These are phyloP conservation scores for Falco biarmicus DNA, from an alignment of 2,797 vertebrate species.

Conservation along the genomic window DNA sequence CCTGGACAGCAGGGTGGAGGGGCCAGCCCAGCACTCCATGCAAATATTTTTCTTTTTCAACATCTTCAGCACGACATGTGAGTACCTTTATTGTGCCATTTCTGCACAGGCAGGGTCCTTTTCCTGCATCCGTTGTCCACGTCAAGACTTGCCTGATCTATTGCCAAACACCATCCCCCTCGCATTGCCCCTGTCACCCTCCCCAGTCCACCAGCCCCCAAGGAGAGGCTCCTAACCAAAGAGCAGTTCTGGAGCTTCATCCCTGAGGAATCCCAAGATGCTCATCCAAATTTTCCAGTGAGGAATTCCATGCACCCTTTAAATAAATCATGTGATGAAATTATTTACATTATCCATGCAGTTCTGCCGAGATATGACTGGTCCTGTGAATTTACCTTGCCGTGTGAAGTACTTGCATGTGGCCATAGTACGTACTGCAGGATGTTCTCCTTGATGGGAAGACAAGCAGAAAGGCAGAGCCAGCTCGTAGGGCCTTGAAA, in stretches of 20 bases:
- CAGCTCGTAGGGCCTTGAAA: not conserved
- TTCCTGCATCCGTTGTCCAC: not conserved
- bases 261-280: not conserved
- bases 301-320: not conserved
- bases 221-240: not conserved
- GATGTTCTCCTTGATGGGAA: not conserved
- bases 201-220: rapidly evolving
- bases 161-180: not conserved
- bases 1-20: not conserved
- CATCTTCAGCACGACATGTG: not conserved
- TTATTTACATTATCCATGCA: not conserved
- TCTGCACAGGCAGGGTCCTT: not conserved
- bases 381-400: not conserved
- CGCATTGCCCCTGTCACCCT: not conserved
- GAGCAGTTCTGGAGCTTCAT: not conserved
- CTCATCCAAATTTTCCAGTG: not conserved
- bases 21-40: not conserved
- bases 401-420: not conserved
- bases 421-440: rapidly evolving
- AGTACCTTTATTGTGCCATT: not conserved
- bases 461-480: not conserved
- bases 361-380: not conserved
- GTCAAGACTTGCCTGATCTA: not conserved
- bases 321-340: not conserved
- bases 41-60: not conserved